Evolutionary conservation across 2,888 invertebrate species (phyloP), one percentile per base, ranked within the genome.

Genomic region (Resseliella maxima): DNA sequence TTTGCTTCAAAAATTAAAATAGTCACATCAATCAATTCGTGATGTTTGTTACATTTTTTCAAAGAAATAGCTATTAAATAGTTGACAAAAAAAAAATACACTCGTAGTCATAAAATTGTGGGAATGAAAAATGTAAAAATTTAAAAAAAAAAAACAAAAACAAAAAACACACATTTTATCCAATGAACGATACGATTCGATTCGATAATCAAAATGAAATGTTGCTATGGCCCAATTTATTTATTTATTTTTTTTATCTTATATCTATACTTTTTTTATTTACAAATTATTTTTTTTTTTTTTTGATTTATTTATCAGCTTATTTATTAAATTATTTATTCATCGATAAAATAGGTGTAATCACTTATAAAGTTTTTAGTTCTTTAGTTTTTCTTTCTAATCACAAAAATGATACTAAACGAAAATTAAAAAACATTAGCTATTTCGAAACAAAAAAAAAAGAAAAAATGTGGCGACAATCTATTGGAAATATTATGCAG

Each of bases 261-360:
- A 41, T 21, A 18, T 50, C 18, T 21, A 50, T 50, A 50, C 5
- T 24, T 59, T 59, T 59, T n/a, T 24, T 59, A 59, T 59, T 59
- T 59, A 59, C 59, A 59, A 59, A 35, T 72, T 31, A 72, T 72
- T 72, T 59, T 41, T 41, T 41, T 41, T 5, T 41, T 41, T 41
- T 18, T 12, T 59, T 59, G n/a, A 59, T 72, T 72, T 72, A 72
- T 72, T 72, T 35, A 2, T 31, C 6, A 72, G 15, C 31, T 72
- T 31, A 72, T 72, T 72, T 72, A 72, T 72, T 72, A 12, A 31
- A 31, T 72, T 72, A 72, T 72, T 59, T 72, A 72, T 72, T 72
- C 15, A 18, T 72, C 15, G 31, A 31, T 72, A 18, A 18, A 1
- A 31, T 72, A 72, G 72, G 31, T 72, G 5, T 8, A 72, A 72